Evolutionary conservation across 2,113 vertebrate species (phyloP), one percentile per base, ranked within the genome.

Genomic region (Syrmaticus mikado): DNA sequence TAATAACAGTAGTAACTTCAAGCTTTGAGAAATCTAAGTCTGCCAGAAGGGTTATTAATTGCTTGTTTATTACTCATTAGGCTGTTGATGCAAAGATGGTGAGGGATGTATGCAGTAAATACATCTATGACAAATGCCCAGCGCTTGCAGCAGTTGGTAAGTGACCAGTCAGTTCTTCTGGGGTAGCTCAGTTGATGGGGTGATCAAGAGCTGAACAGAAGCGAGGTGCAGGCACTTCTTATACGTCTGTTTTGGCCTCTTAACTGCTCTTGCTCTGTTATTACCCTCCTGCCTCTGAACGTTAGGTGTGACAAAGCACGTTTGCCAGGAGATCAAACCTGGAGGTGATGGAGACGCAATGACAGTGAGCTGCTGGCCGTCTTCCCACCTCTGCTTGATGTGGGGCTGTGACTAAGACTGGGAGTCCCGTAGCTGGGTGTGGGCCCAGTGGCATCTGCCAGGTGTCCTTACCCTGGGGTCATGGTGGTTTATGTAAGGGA

Each of bases 61-160:
- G 6, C 18, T 78, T 60, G 14, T 62, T 89, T 92, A 36, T 8
- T 93, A 28, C 82, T 89, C 86, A 7, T 77, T 91, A 99, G 99
- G 98, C 98, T 0, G 98, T 99, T 89, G 98, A 98, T 64, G 98
- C 99, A 67, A 96, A 55, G 30, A 95, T 97, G 74, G 87, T 99
- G 22, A 98, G 98, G 64, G 98, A 99, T 6, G 73, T 98, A 81
- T 99, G 98, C 97, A 98, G 97, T 95, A 99, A 99, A 96, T 99
- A 99, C 66, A 96, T 99, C 72, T 99, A 99, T 53, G 99, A 99
- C 91, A 99, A 98, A 93, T 99, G 99, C 95, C 99, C 99, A 0
- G 99, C 99, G 40, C 79, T 99, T 77, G 98, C 98, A 77, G 99
- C 97, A 64, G 96, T 99, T 3, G 99, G 99, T 99, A 92, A 98